Base-by-base conservation (phyloP, 2,888 invertebrate species). In the Acanthosepion pharaonis region DNA sequence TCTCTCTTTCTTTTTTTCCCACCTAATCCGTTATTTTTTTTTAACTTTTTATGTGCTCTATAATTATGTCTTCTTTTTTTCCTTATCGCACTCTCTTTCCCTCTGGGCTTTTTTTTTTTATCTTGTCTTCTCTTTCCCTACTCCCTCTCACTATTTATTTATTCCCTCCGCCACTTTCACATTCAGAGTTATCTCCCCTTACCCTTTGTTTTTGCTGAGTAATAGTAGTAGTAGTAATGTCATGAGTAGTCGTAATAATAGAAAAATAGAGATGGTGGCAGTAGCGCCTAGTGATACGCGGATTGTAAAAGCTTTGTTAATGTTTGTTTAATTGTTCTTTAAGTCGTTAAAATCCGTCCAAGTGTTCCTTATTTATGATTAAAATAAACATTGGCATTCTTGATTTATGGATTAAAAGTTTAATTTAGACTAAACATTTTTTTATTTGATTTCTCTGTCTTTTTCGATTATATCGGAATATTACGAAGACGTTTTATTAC, bases 201-300 rank as follows among this genome's bases (percentile, higher is more conserved):
- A 78, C 78, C 15, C 78, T 78, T 4, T 78, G n/a, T n/a, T 15
- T 33, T 78, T 78, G n/a, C 33, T 78, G 4, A 15, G n/a, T n/a
- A 78, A n/a, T 78, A 78, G 78, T 78, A 78, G 78, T 78, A 78
- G 78, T 78, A 78, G n/a, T n/a, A 78, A 78, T 78, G 5, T 15
- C 42, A 3, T 78, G n/a, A 78, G 78, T 78, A 78, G 78, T 78
- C 33, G 78, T 78, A 15, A 78, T 78, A 78, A 78, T 33, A 78
- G 78, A 78, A n/a, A 0, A 78, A 78, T n/a, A 78, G n/a, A n/a
- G n/a, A 78, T 78, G 78, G 78, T 78, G n/a, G 78, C 78, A 18
- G 78, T 78, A 78, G 78, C 78, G 78, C 78, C 78, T 78, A 78
- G 78, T 78, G 78, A 78, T 78, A 78, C 78, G 78, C n/a, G n/a